Evolutionary conservation across 2,113 vertebrate species (phyloP).

Genomic region (Siniperca knerii): DNA sequence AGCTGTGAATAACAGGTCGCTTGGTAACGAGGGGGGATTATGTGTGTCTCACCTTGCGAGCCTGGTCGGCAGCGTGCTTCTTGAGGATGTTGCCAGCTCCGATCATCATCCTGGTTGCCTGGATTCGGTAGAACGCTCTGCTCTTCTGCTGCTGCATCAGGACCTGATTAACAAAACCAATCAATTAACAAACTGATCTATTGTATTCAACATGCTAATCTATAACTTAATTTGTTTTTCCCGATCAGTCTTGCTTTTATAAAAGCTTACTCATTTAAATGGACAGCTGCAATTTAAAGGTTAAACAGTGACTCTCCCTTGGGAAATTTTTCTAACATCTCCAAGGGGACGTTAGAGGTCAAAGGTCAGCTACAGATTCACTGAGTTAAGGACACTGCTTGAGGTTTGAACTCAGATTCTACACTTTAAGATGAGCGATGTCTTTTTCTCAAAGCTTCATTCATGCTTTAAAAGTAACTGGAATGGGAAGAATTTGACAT

Average conservation of each 20-base stretch:
- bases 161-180: conserved; percentile 54
- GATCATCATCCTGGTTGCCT: conserved; percentile 83
- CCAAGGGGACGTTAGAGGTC: neutral
- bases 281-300: neutral
- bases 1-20: neutral
- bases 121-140: conserved; percentile 80
- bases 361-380: conserved; percentile 8
- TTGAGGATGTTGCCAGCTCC: conserved; percentile 82
- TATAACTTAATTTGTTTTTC: neutral
- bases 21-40: neutral
- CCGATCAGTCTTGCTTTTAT: neutral
- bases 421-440: neutral
- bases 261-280: neutral
- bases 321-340: neutral
- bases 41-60: conserved; percentile 69
- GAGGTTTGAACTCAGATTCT: neutral
- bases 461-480: neutral
- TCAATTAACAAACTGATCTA: neutral
- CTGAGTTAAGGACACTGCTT: neutral
- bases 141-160: conserved; percentile 84
- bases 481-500: neutral
- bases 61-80: conserved; percentile 81
- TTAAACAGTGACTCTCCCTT: neutral
- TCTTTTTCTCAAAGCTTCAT: neutral
- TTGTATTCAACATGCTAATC: neutral